Evolutionary conservation across 2,113 vertebrate genomes (phyloP), one percentile per base, ranked within the genome.

Genomic region (Sinocyclocheilus grahami): DNA sequence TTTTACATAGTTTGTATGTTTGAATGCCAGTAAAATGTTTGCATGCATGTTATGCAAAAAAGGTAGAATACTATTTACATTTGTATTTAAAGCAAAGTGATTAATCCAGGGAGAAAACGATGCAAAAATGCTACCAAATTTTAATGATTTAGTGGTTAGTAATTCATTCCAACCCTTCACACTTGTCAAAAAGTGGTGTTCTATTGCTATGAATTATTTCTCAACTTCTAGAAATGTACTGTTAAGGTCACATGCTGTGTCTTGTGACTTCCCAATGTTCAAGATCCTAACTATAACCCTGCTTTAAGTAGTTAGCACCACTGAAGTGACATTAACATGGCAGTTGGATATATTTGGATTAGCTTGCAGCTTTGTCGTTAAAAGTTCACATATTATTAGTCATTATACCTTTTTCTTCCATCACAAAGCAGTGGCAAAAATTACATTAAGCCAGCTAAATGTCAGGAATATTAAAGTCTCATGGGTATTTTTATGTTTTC

Each of bases 271-370:
- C 42, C 8, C 62, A 30, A 5, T 71, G 74, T 85, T 75, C 42
- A 85, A 75, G 74, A 78, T 53, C 7, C 83, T 65, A 78, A 67
- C 12, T 78, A 77, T 85, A 85, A 63, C 74, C 60, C 60, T 8
- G 42, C n/a, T 75, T 46, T 24, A n/a, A 84, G 33, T 33, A 72
- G 7, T 80, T 80, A 80, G 48, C 51, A 27, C 33, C 46, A 30
- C 63, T 86, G 33, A 78, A 7, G 39, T n/a, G 75, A 67, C 42
- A 42, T 55, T 37, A 62, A 69, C 65, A 55, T 65, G 60, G 20
- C 22, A 48, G 39, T 30, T 48, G 27, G n/a, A 62, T 76, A 84
- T 77, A 24, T 84, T 22, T 30, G 55, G 55, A 76, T 53, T 48
- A 82, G n/a, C 62, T 51, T 48, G 42, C 60, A 55, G 60, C 84